These are phyloP conservation scores for Acleris cristana DNA, from an alignment of 2,888 invertebrate species.

Conservation along the genomic window DNA sequence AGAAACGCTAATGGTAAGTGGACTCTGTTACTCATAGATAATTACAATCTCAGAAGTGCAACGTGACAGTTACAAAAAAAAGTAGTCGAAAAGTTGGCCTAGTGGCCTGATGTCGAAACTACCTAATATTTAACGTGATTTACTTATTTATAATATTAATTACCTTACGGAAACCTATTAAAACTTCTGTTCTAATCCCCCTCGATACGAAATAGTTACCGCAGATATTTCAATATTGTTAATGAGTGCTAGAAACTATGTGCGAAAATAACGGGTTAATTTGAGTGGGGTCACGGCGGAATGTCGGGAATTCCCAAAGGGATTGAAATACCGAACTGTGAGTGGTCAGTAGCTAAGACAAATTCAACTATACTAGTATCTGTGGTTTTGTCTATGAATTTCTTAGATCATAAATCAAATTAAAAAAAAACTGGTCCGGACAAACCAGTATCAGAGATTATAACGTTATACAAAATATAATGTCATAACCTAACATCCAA, in stretches of 20 bases:
- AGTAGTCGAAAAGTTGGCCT: no score
- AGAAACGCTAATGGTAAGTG: no score
- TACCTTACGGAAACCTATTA: neutral
- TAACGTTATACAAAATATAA: no score
- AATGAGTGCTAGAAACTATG: constrained; percentile 52
- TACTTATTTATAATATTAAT: neutral
- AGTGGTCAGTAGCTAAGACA: constrained; percentile 54
- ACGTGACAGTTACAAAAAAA: no score
- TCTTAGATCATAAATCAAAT: no score
- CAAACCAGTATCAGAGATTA: no score
- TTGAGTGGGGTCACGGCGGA: constrained; percentile 57
- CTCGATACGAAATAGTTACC: constrained; percentile 26
- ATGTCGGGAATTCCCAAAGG: constrained; percentile 58
- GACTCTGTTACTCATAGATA: no score
- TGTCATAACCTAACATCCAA: no score
- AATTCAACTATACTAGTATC: constrained; percentile 46
- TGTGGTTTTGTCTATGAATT: neutral
- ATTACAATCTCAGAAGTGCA: no score
- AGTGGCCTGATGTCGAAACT: no score
- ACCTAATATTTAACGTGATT: no score
- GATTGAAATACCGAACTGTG: constrained; percentile 56
- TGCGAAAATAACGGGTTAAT: constrained; percentile 65
- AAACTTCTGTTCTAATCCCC: neutral
- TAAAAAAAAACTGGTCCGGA: no score
- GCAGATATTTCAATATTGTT: constrained; percentile 40